Evolutionary conservation across 2,797 vertebrate genomes (phyloP).

Genomic region (Cyclopterus lumpus): DNA sequence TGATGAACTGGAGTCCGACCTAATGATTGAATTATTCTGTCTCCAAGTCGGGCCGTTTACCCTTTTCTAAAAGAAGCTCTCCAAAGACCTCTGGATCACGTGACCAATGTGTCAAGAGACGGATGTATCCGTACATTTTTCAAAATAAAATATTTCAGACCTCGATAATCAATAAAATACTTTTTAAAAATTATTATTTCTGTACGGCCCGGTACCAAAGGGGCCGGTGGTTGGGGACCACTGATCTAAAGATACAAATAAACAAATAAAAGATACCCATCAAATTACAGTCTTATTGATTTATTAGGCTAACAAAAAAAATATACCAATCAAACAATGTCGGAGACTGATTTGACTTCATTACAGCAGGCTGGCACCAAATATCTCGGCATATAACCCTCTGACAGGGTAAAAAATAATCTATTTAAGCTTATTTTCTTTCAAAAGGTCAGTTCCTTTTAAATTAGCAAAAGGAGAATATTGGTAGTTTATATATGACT

Average conservation of each 20-base stretch:
- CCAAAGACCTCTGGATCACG: too few species aligned
- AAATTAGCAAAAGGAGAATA: conserved; percentile 2
- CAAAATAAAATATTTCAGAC: too few species aligned
- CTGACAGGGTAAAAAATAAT: neutral
- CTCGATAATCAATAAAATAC: too few species aligned
- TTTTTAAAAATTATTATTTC: too few species aligned
- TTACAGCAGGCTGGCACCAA: conserved; percentile 19
- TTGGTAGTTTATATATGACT: conserved; percentile 1
- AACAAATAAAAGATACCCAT: conserved; percentile 9
- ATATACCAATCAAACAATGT: conserved; percentile 40
- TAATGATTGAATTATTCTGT: too few species aligned
- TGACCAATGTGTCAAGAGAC: too few species aligned
- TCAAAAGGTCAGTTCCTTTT: neutral
- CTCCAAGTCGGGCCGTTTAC: too few species aligned
- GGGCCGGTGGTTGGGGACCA: too few species aligned
- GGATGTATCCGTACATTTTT: too few species aligned
- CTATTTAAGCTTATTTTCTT: neutral
- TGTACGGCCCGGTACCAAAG: too few species aligned
- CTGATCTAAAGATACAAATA: conserved; percentile 3
- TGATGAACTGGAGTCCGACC: too few species aligned
- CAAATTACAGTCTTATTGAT: conserved; percentile 30
- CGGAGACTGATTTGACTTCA: conserved; percentile 20
- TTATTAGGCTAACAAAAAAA: conserved; percentile 36
- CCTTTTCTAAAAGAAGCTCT: too few species aligned
- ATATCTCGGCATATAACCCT: neutral